These are phyloP conservation scores for Acipenser oxyrinchus DNA, from an alignment of 2,797 vertebrate species.

Conservation along the genomic window DNA sequence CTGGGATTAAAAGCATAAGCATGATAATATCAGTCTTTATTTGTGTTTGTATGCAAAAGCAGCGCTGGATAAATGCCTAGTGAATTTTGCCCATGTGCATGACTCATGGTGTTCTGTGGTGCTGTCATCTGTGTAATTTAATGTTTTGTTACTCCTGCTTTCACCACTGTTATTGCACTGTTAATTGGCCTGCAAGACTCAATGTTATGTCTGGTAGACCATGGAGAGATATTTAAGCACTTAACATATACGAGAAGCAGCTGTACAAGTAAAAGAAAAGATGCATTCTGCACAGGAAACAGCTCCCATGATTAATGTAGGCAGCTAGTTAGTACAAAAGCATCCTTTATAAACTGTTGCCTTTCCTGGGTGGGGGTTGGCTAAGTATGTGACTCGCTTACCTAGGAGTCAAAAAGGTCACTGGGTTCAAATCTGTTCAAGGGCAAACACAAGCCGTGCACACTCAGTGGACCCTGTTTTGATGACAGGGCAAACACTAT, in stretches of 20 bases:
- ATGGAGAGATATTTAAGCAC: constrained; percentile 13
- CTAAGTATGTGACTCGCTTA: background rate
- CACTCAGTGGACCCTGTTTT: background rate
- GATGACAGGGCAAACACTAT: no score
- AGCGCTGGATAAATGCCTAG: no score
- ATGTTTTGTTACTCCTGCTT: background rate
- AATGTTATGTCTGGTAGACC: constrained; percentile 12
- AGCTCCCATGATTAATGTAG: constrained; percentile 37
- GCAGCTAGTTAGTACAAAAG: background rate
- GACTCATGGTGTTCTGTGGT: no score
- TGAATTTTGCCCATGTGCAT: no score
- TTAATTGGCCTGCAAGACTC: background rate
- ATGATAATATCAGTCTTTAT: no score
- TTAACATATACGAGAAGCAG: constrained; percentile 30
- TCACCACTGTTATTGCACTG: background rate
- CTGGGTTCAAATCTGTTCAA: background rate
- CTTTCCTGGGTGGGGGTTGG: background rate
- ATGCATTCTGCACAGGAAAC: background rate
- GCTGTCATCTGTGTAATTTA: background rate
- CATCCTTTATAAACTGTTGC: background rate
- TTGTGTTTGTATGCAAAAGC: no score
- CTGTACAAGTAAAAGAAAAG: background rate
- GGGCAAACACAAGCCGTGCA: background rate
- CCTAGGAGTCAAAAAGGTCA: background rate
- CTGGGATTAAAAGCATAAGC: no score